phyloP scores from a whole-genome alignment of 1,140 invertebrate genomes.

The Adelges cooleyi region DNA sequence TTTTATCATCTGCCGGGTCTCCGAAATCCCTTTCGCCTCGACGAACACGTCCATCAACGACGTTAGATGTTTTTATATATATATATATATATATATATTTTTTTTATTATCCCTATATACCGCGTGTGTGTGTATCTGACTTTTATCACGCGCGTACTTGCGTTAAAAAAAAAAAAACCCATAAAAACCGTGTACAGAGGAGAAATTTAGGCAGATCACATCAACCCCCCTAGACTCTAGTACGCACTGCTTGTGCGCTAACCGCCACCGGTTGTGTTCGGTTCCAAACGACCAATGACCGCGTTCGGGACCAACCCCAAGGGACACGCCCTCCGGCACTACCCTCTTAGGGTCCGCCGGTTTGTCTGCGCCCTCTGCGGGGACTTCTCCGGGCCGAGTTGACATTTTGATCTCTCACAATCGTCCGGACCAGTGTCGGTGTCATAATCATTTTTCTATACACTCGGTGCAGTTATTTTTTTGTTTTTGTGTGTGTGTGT shows the following conservation, averaged over 20 bases:
- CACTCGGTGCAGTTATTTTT: too few species aligned
- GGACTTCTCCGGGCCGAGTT: not conserved
- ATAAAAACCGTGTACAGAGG: not conserved
- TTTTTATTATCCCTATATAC: not conserved
- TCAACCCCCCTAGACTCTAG: not conserved
- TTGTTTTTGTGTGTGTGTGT: too few species aligned
- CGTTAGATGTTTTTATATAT: not conserved
- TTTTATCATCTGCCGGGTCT: slow-evolving; percentile 19
- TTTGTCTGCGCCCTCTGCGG: not conserved
- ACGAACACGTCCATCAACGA: slow-evolving; percentile 21
- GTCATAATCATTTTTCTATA: too few species aligned
- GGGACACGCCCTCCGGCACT: not conserved
- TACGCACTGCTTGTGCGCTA: not conserved
- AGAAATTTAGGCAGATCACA: not conserved
- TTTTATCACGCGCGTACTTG: not conserved
- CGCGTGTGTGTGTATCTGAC: not conserved
- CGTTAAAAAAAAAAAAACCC: not conserved
- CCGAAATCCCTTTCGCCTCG: slow-evolving; percentile 17
- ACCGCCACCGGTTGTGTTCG: slow-evolving; percentile 7
- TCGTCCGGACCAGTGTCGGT: not conserved
- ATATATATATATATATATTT: not conserved
- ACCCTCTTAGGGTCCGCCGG: not conserved
- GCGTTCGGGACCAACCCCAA: not conserved
- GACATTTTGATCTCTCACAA: slow-evolving; percentile 24
- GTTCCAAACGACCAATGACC: not conserved